Conservation (phyloP, 2,113 vertebrate genomes). For the human (Homo sapiens) region DNA sequence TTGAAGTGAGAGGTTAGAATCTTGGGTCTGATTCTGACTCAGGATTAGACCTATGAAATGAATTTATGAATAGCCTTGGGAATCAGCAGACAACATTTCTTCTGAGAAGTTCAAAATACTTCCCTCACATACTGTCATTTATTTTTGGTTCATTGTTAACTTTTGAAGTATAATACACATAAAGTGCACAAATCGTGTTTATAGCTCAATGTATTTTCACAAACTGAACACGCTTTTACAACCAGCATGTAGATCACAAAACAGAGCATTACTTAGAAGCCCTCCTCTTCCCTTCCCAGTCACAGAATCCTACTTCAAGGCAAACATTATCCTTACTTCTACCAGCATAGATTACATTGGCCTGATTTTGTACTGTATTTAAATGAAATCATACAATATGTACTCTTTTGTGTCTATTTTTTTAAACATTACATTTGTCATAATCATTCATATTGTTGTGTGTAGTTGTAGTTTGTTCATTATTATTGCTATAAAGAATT, state of each 20-base stretch:
- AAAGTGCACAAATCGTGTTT: not conserved
- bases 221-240: not conserved
- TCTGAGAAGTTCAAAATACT: slow-evolving; percentile 20
- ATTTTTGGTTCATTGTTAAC: not conserved
- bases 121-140: not conserved
- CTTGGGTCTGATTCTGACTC: not conserved
- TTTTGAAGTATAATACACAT: not conserved
- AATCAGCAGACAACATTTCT: slow-evolving; percentile 2
- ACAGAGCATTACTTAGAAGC: not conserved
- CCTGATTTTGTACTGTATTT: slow-evolving; percentile 25
- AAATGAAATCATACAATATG: not conserved
- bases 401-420: slow-evolving; percentile 24
- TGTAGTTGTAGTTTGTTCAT: slow-evolving; percentile 28
- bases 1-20: not conserved
- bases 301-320: not conserved
- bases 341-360: slow-evolving; percentile 5
- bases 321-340: not conserved
- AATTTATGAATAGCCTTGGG: not conserved
- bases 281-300: not conserved
- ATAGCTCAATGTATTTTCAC: not conserved
- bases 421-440: slow-evolving; percentile 24
- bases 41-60: not conserved
- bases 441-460: not conserved
- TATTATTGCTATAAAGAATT: slow-evolving; percentile 20
- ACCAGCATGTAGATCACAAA: not conserved